Conservation (phyloP, 2,113 vertebrate species). For the Mirounga angustirostris region DNA sequence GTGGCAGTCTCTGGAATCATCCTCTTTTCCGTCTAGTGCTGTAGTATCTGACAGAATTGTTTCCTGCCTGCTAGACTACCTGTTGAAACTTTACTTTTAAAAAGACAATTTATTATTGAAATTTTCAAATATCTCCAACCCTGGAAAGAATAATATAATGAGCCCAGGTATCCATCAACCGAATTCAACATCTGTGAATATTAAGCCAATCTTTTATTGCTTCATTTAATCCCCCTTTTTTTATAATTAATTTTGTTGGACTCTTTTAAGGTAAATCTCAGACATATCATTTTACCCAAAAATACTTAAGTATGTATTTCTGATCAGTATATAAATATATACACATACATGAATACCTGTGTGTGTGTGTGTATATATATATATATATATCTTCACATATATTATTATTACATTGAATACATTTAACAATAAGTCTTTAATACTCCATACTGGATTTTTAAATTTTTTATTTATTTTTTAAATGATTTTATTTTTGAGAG, state of each 20-base stretch:
- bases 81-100: not conserved
- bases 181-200: not conserved
- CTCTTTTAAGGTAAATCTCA: not conserved
- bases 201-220: not conserved
- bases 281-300: not conserved
- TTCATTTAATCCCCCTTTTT: not conserved
- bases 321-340: not conserved
- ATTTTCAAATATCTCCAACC: not conserved
- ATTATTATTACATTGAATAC: not conserved
- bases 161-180: not conserved
- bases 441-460: not conserved
- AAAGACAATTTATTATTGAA: conserved; percentile 10
- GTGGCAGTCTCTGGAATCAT: not conserved
- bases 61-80: not conserved
- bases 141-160: conserved; percentile 6
- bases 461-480: not conserved
- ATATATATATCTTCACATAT: not conserved
- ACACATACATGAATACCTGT: not conserved
- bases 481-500: not conserved
- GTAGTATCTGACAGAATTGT: not conserved
- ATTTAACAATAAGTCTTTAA: conserved; percentile 7
- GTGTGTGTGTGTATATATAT: not conserved
- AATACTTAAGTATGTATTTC: not conserved
- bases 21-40: not conserved
- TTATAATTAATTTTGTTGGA: not conserved